Evolutionary conservation across 2,797 vertebrate genomes (phyloP).

Genomic region (Xiphophorus birchmanni): DNA sequence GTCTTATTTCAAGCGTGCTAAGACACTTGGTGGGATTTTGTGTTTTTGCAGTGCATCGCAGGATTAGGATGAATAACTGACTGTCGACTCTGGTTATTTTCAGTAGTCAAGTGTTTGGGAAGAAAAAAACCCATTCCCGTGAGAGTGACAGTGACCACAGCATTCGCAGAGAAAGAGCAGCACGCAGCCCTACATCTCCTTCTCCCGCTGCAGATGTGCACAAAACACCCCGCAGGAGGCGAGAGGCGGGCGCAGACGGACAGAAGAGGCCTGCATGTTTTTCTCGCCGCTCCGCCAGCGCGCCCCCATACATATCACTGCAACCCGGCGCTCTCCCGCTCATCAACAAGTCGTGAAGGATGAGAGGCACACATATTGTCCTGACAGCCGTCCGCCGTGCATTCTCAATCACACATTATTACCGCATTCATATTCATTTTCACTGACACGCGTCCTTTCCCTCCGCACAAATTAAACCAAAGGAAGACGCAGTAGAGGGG

Average conservation of each 20-base stretch:
- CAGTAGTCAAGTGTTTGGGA: slow-evolving; percentile 36
- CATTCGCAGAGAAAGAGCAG: slow-evolving; percentile 46
- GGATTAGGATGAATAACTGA: slow-evolving; percentile 83
- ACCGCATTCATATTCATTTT: slow-evolving; percentile 99
- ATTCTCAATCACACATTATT: slow-evolving; percentile 99
- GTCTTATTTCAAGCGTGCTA: no score
- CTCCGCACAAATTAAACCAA: slow-evolving; percentile 90
- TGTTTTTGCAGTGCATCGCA: no score
- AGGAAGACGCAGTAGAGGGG: slow-evolving; percentile 69
- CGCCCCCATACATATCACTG: slow-evolving; percentile 80
- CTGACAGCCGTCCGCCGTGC: slow-evolving; percentile 91
- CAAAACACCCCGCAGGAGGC: slow-evolving; percentile 25
- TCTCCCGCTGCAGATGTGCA: slow-evolving; percentile 26
- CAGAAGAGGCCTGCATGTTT: slow-evolving; percentile 35
- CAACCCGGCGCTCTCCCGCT: slow-evolving; percentile 80
- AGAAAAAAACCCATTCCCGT: slow-evolving; percentile 24
- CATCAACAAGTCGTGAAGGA: slow-evolving; percentile 98
- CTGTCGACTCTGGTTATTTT: slow-evolving; percentile 68
- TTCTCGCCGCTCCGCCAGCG: slow-evolving; percentile 47
- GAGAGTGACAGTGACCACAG: slow-evolving; percentile 48
- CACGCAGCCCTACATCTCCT: background rate
- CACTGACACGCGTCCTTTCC: slow-evolving; percentile 94
- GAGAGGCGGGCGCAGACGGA: slow-evolving; percentile 36
- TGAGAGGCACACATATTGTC: slow-evolving; percentile 98
- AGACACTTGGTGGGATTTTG: no score